These are phyloP conservation scores for Euleptes europaea DNA, from an alignment of 2,113 vertebrate genomes.

Conservation along the genomic window DNA sequence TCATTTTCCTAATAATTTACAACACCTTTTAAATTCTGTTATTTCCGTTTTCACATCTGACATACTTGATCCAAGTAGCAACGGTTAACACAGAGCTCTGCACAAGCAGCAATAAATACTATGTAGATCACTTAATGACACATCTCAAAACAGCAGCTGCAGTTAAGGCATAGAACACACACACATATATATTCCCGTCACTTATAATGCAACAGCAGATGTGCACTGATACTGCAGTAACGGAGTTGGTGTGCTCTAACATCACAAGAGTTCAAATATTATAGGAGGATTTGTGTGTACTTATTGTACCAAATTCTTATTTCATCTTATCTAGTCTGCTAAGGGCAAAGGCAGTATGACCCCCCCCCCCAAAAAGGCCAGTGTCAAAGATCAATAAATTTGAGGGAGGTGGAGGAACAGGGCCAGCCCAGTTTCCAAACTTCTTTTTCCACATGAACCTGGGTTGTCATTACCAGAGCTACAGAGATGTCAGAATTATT, in stretches of 20 bases:
- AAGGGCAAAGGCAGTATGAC: neutral
- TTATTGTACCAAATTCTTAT: slow-evolving; percentile 11
- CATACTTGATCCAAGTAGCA: slow-evolving; percentile 41
- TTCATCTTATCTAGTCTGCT: slow-evolving; percentile 18
- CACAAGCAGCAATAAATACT: slow-evolving; percentile 39
- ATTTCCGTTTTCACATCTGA: slow-evolving; percentile 33
- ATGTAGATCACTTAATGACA: slow-evolving; percentile 45
- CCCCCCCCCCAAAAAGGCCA: neutral
- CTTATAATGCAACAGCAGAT: slow-evolving; percentile 14
- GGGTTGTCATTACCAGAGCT: neutral
- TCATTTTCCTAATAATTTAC: slow-evolving; percentile 46
- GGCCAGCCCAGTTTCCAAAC: neutral
- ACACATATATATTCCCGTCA: slow-evolving; percentile 10
- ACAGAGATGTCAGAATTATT: neutral
- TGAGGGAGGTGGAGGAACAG: fast-evolving
- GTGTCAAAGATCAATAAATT: slow-evolving; percentile 5
- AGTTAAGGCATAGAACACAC: slow-evolving; percentile 27
- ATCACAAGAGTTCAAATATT: neutral
- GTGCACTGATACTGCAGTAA: neutral
- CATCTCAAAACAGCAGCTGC: slow-evolving; percentile 44
- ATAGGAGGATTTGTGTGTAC: neutral
- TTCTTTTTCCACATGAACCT: neutral
- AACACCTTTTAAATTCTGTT: slow-evolving; percentile 20
- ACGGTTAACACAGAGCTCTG: slow-evolving; percentile 44
- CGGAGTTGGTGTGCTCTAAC: slow-evolving; percentile 21